A percentile compares a stretch with the other conserved stretches of the same genome.
phyloP scores from a whole-genome alignment of 2,888 invertebrate species.

The Cataglyphis livida region DNA sequence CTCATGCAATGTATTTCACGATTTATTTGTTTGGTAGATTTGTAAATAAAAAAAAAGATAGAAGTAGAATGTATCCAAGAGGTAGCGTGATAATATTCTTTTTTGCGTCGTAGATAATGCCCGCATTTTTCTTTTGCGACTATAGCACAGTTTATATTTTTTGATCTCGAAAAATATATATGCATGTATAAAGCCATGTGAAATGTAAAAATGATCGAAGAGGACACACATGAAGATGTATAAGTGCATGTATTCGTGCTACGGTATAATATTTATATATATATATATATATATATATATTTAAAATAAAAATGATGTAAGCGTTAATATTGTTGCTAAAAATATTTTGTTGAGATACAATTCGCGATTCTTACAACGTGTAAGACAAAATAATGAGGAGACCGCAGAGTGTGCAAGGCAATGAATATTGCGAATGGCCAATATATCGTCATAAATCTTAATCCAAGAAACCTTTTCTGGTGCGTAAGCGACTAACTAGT shows the following conservation, averaged over 20 bases:
- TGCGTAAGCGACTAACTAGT: not conserved
- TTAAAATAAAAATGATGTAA: not conserved
- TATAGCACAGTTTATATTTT: slow-evolving; percentile 15
- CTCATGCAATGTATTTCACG: not conserved
- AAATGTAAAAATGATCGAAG: slow-evolving; percentile 5
- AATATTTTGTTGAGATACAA: slow-evolving; percentile 10
- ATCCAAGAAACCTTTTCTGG: slow-evolving; percentile 20
- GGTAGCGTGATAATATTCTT: slow-evolving; percentile 41
- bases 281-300: not conserved
- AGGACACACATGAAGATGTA: not conserved
- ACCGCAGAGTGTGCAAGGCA: not conserved
- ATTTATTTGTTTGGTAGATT: slow-evolving; percentile 3
- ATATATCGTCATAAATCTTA: slow-evolving; percentile 16
- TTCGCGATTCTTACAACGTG: not conserved
- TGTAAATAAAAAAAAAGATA: slow-evolving; percentile 21
- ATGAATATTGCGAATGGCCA: not conserved
- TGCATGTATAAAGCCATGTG: not conserved
- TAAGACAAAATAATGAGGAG: not conserved
- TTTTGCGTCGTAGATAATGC: slow-evolving; percentile 37
- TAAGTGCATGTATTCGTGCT: not conserved
- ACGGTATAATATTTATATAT: not conserved
- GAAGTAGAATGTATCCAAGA: slow-evolving; percentile 39
- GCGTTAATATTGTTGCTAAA: not conserved
- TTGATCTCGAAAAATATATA: slow-evolving; percentile 36
- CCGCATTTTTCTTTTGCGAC: slow-evolving; percentile 45